Evolutionary conservation across 2,888 invertebrate genomes (phyloP).

Genomic region (Heteropelma amictum): DNA sequence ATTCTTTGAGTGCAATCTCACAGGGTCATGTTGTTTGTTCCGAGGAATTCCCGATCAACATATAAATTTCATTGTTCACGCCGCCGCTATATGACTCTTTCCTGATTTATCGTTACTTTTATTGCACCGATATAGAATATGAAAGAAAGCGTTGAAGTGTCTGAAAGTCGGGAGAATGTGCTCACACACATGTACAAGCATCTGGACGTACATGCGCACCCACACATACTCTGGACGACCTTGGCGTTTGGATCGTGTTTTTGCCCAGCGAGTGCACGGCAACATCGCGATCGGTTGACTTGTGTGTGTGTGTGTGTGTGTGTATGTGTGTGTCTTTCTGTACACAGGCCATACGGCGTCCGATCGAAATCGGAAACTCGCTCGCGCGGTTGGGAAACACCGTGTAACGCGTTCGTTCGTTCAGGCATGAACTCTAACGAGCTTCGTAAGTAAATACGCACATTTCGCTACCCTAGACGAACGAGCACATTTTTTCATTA

Average conservation of each 20-base stretch:
- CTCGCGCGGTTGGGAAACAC: slow-evolving; percentile 25
- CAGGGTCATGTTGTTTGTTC: neutral
- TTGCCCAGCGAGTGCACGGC: slow-evolving; percentile 43
- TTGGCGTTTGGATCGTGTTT: slow-evolving; percentile 68
- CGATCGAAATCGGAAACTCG: slow-evolving; percentile 53
- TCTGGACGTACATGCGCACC: slow-evolving; percentile 36
- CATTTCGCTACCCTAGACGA: no score
- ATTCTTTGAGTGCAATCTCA: neutral
- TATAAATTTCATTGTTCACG: neutral
- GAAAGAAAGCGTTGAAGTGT: slow-evolving; percentile 66
- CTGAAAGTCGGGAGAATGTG: slow-evolving; percentile 4
- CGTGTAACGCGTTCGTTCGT: slow-evolving; percentile 1
- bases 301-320: slow-evolving; percentile 32
- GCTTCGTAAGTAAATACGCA: neutral
- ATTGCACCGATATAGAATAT: slow-evolving; percentile 33
- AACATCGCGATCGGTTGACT: slow-evolving; percentile 29
- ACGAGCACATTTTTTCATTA: neutral
- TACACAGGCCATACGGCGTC: slow-evolving; percentile 44
- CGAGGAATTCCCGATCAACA: neutral
- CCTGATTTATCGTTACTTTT: slow-evolving; percentile 35
- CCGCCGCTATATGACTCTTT: neutral
- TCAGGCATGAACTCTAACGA: slow-evolving; percentile 27
- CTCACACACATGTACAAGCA: neutral
- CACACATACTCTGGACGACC: slow-evolving; percentile 63
- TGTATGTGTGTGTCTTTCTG: slow-evolving; percentile 40